Evolutionary conservation across 2,888 invertebrate species (phyloP).

Genomic region (Laothoe populi): DNA sequence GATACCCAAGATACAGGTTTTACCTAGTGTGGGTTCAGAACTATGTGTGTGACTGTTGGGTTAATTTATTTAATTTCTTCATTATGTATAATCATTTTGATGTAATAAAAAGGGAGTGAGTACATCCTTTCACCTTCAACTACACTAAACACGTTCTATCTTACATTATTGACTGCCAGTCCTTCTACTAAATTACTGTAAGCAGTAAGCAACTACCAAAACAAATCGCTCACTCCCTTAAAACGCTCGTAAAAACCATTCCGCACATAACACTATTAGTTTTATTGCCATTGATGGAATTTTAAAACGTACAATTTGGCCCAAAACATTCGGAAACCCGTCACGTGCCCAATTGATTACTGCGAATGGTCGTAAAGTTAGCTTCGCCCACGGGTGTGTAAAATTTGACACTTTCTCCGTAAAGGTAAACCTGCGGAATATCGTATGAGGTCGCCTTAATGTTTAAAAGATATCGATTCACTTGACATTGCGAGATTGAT

Average conservation of each 20-base stretch:
- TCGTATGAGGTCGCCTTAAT: constrained; percentile 4
- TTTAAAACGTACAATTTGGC: constrained; percentile 46
- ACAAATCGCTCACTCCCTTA: constrained; percentile 21
- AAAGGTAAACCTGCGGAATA: constrained; percentile 11
- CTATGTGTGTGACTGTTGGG: too few relatives aligned
- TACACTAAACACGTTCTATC: neutral
- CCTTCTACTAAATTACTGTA: neutral
- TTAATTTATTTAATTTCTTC: too few relatives aligned
- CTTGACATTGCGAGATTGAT: neutral
- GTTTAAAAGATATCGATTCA: neutral
- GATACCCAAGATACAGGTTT: too few relatives aligned
- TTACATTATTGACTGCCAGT: neutral
- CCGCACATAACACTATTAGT: constrained; percentile 28
- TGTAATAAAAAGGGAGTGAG: too few relatives aligned
- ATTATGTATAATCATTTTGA: too few relatives aligned
- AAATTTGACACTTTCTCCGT: constrained; percentile 33
- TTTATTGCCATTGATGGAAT: constrained; percentile 39
- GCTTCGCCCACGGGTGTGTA: constrained; percentile 51
- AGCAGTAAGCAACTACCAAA: neutral
- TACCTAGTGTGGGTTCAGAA: too few relatives aligned
- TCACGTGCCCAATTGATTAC: constrained; percentile 64
- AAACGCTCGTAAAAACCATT: constrained; percentile 21
- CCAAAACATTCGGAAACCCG: constrained; percentile 42
- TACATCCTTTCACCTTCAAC: too few relatives aligned
- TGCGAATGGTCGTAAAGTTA: constrained; percentile 60